These are phyloP conservation scores for Pollimyrus isidori DNA, from an alignment of 2,113 vertebrate genomes.

Conservation along the genomic window DNA sequence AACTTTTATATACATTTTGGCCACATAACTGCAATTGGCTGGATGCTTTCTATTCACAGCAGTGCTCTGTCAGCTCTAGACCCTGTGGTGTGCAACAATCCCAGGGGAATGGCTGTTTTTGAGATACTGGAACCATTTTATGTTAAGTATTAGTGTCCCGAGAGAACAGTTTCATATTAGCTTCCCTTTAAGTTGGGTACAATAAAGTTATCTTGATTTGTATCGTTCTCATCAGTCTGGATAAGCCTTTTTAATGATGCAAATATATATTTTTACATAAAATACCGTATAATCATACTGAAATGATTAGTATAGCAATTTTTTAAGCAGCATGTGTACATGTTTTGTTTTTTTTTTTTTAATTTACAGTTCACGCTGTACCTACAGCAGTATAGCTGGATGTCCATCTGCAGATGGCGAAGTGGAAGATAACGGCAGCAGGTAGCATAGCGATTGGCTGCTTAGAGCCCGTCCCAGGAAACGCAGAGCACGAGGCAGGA, in stretches of 20 bases:
- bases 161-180: not conserved
- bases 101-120: not conserved
- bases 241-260: not conserved
- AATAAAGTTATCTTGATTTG: not conserved
- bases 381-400: not conserved
- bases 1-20: not conserved
- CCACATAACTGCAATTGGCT: not conserved
- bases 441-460: not conserved
- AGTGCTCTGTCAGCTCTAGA: not conserved
- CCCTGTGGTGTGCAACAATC: not conserved
- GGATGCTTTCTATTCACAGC: not conserved
- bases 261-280: not conserved
- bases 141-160: not conserved
- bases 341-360: not conserved
- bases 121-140: not conserved
- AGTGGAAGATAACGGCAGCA: not conserved
- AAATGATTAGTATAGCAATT: not conserved
- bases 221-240: not conserved
- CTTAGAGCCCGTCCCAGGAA: not conserved
- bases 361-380: not conserved
- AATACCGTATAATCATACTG: not conserved
- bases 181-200: not conserved
- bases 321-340: not conserved
- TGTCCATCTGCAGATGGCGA: not conserved
- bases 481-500: not conserved